Conservation (phyloP, 2,888 invertebrate species). For the Neoaliturus tenellus region DNA sequence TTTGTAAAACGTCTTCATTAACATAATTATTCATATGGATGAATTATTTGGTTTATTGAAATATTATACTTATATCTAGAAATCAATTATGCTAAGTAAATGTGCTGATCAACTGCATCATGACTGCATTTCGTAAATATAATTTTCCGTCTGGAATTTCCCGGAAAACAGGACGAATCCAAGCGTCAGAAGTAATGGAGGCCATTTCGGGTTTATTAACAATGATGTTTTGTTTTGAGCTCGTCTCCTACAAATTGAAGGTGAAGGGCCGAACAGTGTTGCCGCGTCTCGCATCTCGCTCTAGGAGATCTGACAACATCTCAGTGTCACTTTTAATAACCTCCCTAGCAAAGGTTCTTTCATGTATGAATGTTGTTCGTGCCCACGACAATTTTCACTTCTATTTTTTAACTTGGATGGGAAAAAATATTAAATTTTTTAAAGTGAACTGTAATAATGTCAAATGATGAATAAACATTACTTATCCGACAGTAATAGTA, state of each 20-base stretch:
- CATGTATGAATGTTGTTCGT: conserved; percentile 4
- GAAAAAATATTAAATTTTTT: too few relatives aligned
- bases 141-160: neutral
- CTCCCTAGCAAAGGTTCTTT: neutral
- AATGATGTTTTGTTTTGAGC: conserved; percentile 40
- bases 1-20: too few relatives aligned
- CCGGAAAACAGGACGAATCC: neutral
- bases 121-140: too few relatives aligned
- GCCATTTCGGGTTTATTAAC: conserved; percentile 13
- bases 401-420: neutral
- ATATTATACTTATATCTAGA: too few relatives aligned
- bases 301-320: conserved; percentile 13
- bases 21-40: too few relatives aligned
- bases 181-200: conserved; percentile 13
- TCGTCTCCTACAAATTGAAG: conserved; percentile 26
- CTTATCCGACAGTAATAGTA: too few relatives aligned
- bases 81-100: too few relatives aligned
- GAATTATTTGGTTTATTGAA: too few relatives aligned
- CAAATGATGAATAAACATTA: too few relatives aligned
- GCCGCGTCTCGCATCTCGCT: neutral
- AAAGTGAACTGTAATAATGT: too few relatives aligned
- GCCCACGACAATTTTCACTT: neutral
- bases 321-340: conserved; percentile 34
- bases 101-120: too few relatives aligned
- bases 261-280: conserved; percentile 30